These are phyloP conservation scores for Heliopora coerulea DNA, from an alignment of 92 coral and sea anemone genomes.

Conservation along the genomic window DNA sequence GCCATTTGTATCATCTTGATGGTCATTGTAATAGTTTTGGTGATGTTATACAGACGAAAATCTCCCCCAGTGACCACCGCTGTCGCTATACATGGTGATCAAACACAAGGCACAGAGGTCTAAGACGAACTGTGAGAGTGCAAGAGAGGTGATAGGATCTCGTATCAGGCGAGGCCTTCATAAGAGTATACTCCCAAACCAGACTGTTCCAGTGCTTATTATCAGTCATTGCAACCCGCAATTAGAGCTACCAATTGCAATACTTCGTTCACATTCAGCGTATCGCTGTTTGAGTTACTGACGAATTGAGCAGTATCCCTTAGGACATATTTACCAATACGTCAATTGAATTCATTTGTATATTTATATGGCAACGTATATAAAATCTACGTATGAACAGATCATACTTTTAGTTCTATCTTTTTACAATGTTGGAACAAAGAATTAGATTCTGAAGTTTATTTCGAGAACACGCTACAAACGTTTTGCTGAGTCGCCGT, in stretches of 20 bases:
- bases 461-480: no score
- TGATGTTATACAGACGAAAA: slow-evolving; percentile 78
- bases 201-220: not conserved
- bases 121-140: not conserved
- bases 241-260: not conserved
- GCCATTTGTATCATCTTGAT: slow-evolving; percentile 71
- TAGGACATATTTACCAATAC: slow-evolving; percentile 29
- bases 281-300: not conserved
- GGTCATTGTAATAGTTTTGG: slow-evolving; percentile 69
- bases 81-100: slow-evolving; percentile 20
- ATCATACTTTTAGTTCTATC: not conserved
- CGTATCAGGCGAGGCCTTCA: not conserved
- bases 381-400: slow-evolving; percentile 4
- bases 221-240: not conserved
- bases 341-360: slow-evolving; percentile 26
- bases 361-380: slow-evolving; percentile 27
- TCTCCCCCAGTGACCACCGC: slow-evolving; percentile 18
- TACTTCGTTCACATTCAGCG: not conserved
- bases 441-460: not conserved
- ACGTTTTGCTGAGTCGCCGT: no score
- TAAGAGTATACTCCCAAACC: not conserved
- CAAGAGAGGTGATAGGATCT: not conserved
- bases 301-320: slow-evolving; percentile 6
- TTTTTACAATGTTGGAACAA: not conserved
- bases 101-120: slow-evolving; percentile 40